Conservation (phyloP, 2,888 invertebrate genomes). For the Agrochola lota region DNA sequence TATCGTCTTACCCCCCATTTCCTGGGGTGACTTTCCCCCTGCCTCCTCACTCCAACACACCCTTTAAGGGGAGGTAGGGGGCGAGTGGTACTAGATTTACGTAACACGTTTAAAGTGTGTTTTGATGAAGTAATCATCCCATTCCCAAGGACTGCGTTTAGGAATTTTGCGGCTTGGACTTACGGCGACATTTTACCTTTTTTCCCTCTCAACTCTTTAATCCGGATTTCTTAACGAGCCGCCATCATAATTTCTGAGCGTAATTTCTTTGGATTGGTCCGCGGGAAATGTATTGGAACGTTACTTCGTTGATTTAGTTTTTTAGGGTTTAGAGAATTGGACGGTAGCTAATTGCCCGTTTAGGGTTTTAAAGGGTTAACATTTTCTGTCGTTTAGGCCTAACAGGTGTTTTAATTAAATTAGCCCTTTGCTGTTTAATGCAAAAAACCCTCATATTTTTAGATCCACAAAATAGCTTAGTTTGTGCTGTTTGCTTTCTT, state of each 20-base stretch:
- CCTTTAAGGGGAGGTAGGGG: constrained; percentile 83
- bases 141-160: constrained; percentile 90
- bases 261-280: constrained; percentile 76
- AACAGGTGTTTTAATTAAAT: too few species aligned
- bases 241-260: constrained; percentile 80
- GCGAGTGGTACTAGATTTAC: constrained; percentile 89
- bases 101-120: constrained; percentile 91
- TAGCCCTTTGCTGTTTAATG: not conserved
- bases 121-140: constrained; percentile 91
- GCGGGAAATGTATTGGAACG: constrained; percentile 75
- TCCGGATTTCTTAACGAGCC: constrained; percentile 86
- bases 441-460: not conserved
- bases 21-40: constrained; percentile 78
- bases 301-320: constrained; percentile 61
- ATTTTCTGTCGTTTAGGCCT: not conserved
- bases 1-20: constrained; percentile 90
- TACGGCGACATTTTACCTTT: constrained; percentile 80
- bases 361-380: constrained; percentile 32
- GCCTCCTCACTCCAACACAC: constrained; percentile 76
- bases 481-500: not conserved
- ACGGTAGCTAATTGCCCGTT: constrained; percentile 56
- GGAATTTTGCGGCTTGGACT: constrained; percentile 88
- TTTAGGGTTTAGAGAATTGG: constrained; percentile 33
- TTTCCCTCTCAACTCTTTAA: constrained; percentile 86
- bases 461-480: too few species aligned